Evolutionary conservation across 2,113 vertebrate genomes (phyloP).

Genomic region (Eubucco bourcierii): DNA sequence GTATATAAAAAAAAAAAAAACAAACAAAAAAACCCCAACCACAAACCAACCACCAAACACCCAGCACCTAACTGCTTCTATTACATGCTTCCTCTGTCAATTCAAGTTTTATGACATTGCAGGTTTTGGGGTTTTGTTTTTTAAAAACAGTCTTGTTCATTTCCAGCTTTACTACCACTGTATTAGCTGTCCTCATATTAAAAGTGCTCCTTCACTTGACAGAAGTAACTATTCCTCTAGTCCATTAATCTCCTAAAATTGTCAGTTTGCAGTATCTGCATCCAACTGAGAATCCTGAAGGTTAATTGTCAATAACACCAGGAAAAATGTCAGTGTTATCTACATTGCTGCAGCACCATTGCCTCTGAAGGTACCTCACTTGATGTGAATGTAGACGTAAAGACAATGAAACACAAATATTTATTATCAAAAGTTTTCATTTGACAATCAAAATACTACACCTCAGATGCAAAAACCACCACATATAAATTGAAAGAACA

Average conservation of each 20-base stretch:
- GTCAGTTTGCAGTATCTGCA: background rate
- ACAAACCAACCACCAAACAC: background rate
- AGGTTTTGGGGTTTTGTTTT: background rate
- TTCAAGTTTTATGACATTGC: background rate
- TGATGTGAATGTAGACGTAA: background rate
- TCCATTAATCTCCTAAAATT: background rate
- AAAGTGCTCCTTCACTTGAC: background rate
- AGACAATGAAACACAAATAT: background rate
- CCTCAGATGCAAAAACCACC: background rate
- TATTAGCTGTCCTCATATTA: background rate
- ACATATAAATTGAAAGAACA: background rate
- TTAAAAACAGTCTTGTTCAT: background rate
- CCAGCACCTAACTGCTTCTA: background rate
- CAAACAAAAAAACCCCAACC: no score
- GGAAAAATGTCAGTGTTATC: background rate
- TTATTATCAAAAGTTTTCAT: background rate
- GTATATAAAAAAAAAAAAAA: background rate
- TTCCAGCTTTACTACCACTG: background rate
- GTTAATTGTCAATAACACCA: background rate
- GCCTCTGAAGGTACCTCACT: background rate
- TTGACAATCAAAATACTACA: background rate
- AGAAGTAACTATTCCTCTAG: background rate
- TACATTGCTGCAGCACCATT: background rate
- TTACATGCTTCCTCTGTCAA: background rate
- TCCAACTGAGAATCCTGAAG: background rate